Evolutionary conservation across 2,113 vertebrate genomes (phyloP).

Genomic region (Seriola quinqueradiata): DNA sequence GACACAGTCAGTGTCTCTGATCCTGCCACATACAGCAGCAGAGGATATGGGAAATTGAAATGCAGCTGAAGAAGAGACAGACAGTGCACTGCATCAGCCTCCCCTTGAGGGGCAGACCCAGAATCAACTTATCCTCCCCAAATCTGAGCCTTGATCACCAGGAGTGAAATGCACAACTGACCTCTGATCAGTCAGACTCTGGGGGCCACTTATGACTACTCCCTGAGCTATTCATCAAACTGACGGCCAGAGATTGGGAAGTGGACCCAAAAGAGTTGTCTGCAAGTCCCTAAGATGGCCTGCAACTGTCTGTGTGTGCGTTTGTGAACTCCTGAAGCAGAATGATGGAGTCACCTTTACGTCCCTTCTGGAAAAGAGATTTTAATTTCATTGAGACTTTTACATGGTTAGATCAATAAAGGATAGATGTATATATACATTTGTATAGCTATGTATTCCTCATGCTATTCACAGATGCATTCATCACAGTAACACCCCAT

Average conservation of each 20-base stretch:
- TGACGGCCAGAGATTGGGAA: conserved; percentile 52
- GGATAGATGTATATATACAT: background rate
- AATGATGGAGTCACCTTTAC: conserved; percentile 23
- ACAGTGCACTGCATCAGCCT: conserved; percentile 8
- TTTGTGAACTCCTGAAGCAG: conserved; percentile 14
- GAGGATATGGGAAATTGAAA: conserved; percentile 15
- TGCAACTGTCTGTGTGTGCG: conserved; percentile 4
- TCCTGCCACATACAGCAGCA: background rate
- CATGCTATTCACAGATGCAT: conserved; percentile 29
- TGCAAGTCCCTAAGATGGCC: conserved; percentile 20
- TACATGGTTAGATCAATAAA: too few species aligned
- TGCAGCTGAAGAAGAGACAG: conserved; percentile 4
- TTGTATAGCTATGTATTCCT: conserved; percentile 24
- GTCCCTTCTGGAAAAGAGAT: too few species aligned
- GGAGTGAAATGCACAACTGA: conserved; percentile 50
- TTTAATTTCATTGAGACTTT: too few species aligned
- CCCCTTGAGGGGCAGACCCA: conserved; percentile 25
- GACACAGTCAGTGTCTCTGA: conserved; percentile 15
- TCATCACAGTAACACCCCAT: conserved; percentile 45
- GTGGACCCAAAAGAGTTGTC: conserved; percentile 35
- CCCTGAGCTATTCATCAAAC: conserved; percentile 54
- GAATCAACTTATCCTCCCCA: conserved; percentile 44
- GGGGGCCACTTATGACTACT: conserved; percentile 38
- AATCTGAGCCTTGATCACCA: conserved; percentile 51
- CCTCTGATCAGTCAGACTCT: conserved; percentile 56